A percentile compares a stretch with the other conserved stretches of the same genome.
These are phyloP conservation scores for Belgica antarctica DNA, from an alignment of 2,888 invertebrate genomes.

Conservation along the genomic window DNA sequence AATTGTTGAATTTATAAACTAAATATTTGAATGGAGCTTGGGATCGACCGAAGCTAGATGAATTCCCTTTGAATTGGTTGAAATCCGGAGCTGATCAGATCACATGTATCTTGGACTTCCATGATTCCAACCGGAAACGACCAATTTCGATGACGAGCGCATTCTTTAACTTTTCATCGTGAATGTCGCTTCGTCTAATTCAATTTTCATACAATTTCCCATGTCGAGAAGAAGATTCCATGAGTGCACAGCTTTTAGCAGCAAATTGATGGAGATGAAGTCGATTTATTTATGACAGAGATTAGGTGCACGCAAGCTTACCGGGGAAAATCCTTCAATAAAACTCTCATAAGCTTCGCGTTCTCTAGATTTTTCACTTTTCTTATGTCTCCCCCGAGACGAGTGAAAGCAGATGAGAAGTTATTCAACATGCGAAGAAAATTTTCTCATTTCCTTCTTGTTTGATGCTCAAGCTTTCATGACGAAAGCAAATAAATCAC, in stretches of 20 bases:
- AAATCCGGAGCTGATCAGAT: too few species aligned
- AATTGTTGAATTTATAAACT: too few species aligned
- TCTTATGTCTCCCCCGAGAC: background rate
- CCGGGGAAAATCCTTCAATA: too few species aligned
- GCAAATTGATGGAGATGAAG: background rate
- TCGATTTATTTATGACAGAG: background rate
- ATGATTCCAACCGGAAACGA: too few species aligned
- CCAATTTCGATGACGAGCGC: too few species aligned
- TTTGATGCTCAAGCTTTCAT: background rate
- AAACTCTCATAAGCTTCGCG: too few species aligned
- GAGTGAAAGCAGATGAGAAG: background rate
- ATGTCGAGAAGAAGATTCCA: too few species aligned
- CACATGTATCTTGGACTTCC: too few species aligned
- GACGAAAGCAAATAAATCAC: slow-evolving; percentile 1
- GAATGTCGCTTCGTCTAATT: too few species aligned
- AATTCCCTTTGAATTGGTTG: background rate
- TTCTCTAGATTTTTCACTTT: background rate
- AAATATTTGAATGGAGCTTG: background rate
- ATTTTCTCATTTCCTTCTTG: slow-evolving; percentile 11
- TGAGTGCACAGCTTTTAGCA: too few species aligned
- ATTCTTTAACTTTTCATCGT: too few species aligned
- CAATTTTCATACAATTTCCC: too few species aligned
- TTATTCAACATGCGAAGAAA: background rate
- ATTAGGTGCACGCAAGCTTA: background rate
- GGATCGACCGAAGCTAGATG: background rate